Percentiles rank a stretch among this genome's conserved stretches.
Conservation (phyloP, 2,113 vertebrate species). For the Dipodomys spectabilis region DNA sequence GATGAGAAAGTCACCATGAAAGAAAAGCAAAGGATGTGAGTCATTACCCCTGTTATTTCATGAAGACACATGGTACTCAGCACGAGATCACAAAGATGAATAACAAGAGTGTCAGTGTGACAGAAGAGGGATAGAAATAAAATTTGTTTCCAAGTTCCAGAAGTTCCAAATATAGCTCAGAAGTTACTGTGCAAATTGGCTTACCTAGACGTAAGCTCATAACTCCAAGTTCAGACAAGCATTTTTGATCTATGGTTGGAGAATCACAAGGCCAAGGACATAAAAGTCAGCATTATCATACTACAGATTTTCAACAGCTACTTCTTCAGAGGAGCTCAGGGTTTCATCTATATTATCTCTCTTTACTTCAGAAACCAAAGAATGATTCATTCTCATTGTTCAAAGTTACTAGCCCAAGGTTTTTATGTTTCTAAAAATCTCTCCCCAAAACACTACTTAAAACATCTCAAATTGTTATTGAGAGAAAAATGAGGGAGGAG, state of each 20-base stretch:
- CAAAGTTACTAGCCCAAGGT: background rate
- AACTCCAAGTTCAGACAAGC: background rate
- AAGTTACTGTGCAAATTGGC: background rate
- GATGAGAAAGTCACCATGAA: background rate
- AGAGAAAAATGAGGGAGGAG: too few relatives aligned
- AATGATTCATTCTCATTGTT: background rate
- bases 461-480: too few relatives aligned
- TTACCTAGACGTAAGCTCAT: background rate
- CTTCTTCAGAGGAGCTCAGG: background rate
- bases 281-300: background rate
- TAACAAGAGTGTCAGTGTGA: background rate
- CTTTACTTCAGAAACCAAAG: background rate
- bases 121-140: background rate
- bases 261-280: background rate
- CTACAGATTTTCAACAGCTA: background rate
- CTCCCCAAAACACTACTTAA: background rate
- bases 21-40: background rate
- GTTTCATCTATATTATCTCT: background rate
- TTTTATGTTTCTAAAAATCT: background rate
- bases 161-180: background rate
- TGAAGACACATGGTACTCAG: background rate
- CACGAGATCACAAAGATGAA: background rate
- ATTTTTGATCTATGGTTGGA: background rate
- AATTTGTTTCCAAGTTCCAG: background rate
- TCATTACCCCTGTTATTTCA: background rate